These are phyloP conservation scores for Dendrolimus pini DNA, from an alignment of 2,888 invertebrate genomes.

Conservation along the genomic window DNA sequence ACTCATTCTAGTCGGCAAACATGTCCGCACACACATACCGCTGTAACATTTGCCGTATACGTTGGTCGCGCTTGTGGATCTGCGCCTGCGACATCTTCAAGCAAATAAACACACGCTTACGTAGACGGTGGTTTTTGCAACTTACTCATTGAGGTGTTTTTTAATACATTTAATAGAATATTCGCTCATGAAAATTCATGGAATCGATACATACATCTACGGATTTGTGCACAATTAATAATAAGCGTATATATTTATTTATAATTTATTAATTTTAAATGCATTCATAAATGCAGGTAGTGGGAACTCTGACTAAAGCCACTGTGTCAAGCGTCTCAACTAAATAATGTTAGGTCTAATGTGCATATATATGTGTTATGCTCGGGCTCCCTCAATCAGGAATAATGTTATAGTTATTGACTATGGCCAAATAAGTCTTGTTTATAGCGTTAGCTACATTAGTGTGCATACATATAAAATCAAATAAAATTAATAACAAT, in stretches of 20 bases:
- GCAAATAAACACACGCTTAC: conserved; percentile 57
- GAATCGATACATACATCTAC: conserved; percentile 19
- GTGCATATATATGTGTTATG: too few species aligned
- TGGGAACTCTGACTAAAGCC: too few species aligned
- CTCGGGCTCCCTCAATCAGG: too few species aligned
- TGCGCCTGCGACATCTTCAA: conserved; percentile 42
- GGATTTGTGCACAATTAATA: background rate
- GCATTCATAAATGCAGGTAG: too few species aligned
- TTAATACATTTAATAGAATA: conserved; percentile 41
- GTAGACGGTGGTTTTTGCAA: conserved; percentile 62
- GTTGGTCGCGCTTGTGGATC: conserved; percentile 22
- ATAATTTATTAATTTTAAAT: conserved; percentile 19
- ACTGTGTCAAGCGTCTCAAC: too few species aligned
- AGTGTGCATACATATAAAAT: too few species aligned
- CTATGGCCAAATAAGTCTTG: too few species aligned
- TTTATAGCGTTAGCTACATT: too few species aligned
- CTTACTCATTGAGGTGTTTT: conserved; percentile 45
- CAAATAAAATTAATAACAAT: too few species aligned
- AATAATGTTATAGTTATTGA: too few species aligned
- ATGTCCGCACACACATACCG: conserved; percentile 35
- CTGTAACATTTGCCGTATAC: conserved; percentile 48
- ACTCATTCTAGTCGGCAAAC: conserved; percentile 56
- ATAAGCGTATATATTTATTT: background rate
- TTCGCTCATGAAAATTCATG: conserved; percentile 43
- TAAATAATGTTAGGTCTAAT: too few species aligned